A percentile compares a stretch with the other conserved stretches of the same genome.
These are phyloP conservation scores for Myrmecophaga tridactyla DNA, from an alignment of 2,113 vertebrate genomes.

Conservation along the genomic window DNA sequence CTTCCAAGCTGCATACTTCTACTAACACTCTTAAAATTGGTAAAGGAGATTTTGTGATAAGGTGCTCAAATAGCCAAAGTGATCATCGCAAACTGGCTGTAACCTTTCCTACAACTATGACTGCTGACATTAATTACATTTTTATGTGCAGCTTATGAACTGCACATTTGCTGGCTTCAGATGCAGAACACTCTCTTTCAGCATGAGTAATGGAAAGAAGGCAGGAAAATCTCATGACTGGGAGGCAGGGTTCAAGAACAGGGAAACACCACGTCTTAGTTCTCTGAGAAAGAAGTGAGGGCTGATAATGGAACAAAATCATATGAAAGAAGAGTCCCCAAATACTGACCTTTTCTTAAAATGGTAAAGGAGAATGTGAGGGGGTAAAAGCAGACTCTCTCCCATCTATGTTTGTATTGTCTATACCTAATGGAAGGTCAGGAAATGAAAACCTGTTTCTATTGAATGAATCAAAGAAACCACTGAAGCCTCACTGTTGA, in stretches of 20 bases:
- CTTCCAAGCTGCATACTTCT: not conserved
- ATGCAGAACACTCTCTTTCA: conserved; percentile 10
- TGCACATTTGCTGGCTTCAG: conserved; percentile 23
- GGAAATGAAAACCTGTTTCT: not conserved
- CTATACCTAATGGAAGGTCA: not conserved
- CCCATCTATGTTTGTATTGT: not conserved
- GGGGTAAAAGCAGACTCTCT: not conserved
- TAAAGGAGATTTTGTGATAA: conserved; percentile 6
- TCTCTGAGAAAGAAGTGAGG: not conserved
- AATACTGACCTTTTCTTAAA: not conserved
- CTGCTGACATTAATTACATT: not conserved
- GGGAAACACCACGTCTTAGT: not conserved
- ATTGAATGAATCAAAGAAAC: not conserved
- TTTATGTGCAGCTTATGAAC: not conserved
- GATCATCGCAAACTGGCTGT: not conserved
- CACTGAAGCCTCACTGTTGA: not conserved
- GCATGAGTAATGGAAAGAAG: conserved; percentile 13
- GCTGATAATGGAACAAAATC: not conserved
- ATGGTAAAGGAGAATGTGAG: not conserved
- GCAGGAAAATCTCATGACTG: not conserved
- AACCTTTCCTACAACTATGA: not conserved
- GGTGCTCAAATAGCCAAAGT: not conserved
- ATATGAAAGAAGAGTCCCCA: not conserved
- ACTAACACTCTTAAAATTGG: not conserved
- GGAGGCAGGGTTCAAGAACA: not conserved